These are phyloP conservation scores for Lordiphosa stackelbergi DNA, from an alignment of 1,140 invertebrate genomes.

Conservation along the genomic window DNA sequence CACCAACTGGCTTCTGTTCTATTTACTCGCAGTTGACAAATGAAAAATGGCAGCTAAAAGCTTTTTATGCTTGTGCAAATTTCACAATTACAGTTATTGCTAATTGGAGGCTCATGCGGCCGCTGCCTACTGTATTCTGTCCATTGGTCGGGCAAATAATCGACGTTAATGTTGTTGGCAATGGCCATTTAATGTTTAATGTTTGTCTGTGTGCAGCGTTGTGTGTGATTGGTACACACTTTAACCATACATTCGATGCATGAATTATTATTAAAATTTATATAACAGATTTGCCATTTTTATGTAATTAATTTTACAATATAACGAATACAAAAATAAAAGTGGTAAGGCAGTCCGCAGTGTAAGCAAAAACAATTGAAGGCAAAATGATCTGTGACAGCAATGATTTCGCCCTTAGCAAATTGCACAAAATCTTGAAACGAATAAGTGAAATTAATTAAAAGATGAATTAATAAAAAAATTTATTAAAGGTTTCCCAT, in stretches of 20 bases:
- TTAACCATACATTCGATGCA: conserved; percentile 70
- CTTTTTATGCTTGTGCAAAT: conserved; percentile 71
- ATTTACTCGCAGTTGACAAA: conserved; percentile 67
- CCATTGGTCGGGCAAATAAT: conserved; percentile 47
- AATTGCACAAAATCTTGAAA: too few species aligned
- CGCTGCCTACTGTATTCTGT: not conserved
- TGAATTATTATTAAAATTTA: conserved; percentile 76
- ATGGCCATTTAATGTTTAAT: conserved; percentile 68
- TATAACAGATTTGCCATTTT: conserved; percentile 69
- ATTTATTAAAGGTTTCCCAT: too few species aligned
- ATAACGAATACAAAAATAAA: conserved; percentile 69
- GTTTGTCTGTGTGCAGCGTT: conserved; percentile 28
- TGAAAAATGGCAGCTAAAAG: conserved; percentile 72
- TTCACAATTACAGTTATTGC: conserved; percentile 74
- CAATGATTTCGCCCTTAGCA: too few species aligned
- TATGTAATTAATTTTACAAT: conserved; percentile 77
- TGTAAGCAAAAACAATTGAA: not conserved
- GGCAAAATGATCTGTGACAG: too few species aligned
- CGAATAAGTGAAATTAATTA: too few species aligned
- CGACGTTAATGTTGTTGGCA: conserved; percentile 70
- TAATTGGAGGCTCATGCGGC: conserved; percentile 73
- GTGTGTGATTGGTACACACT: conserved; percentile 26
- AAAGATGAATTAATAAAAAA: too few species aligned
- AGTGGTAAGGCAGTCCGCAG: conserved; percentile 2
- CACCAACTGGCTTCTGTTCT: conserved; percentile 22